Base-by-base conservation (phyloP, 2,113 vertebrate species). In the Ramphastos sulfuratus region DNA sequence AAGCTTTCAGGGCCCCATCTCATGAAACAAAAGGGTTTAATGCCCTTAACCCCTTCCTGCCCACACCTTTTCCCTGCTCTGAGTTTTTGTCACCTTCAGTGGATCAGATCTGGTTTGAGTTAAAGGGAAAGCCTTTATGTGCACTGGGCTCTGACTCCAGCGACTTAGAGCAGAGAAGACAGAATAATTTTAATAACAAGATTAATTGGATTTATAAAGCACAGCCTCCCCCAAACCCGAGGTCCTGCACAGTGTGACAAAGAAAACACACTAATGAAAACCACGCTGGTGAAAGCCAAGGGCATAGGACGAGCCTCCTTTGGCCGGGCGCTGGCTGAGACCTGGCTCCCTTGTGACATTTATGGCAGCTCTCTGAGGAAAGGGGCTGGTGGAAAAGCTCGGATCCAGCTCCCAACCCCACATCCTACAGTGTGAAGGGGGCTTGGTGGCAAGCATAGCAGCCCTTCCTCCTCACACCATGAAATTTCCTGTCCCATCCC, bases 181-280 rank as follows among this genome's bases (percentile, higher is more conserved):
- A 56, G 82, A 33, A 89, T 80, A 58, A 94, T 96, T 95, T 94
- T 91, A 95, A 95, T 91, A 96, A 93, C 92, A 76, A 87, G 71
- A 42, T 92, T 94, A 96, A 96, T 95, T 93, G 95, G 95, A 94
- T 96, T 96, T 94, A 91, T 93, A 93, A 95, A 94, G 70, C 83
- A 82, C 89, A 64, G 42, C 14, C 25, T n/a, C 5, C 48, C 27
- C 24, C 61, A 54, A 77, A 66, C 42, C 79, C 52, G 4, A 73
- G 90, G 82, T 79, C 61, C 78, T 69, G 93, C 92, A 37, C 93
- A 77, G 87, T 71, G 76, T 90, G 94, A 96, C 94, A 96, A 95
- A 94, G 92, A 95, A 96, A 96, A 95, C 94, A 93, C 17, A 1
- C 60, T 96, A 95, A 94, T 94, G 84, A 87, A 94, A 96, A 93